Percentiles rank a stretch among this genome's conserved stretches.
Conservation (phyloP, 2,797 vertebrate species). For the Oreortyx pictus region DNA sequence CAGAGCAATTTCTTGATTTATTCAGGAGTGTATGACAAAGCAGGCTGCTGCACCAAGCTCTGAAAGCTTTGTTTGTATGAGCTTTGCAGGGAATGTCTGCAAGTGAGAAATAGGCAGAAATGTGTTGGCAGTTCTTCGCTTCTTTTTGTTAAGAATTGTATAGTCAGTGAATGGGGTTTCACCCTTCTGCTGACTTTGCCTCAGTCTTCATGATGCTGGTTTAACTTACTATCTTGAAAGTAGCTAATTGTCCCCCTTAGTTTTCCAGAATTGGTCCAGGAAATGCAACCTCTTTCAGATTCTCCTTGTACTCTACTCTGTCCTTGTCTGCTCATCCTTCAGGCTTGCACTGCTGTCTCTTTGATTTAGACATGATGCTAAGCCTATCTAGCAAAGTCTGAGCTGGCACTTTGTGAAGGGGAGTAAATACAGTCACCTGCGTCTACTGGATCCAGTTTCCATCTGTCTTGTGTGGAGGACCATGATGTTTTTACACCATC, state of each 20-base stretch:
- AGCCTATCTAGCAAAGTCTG: not conserved
- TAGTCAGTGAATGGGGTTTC: not conserved
- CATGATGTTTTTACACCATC: not conserved
- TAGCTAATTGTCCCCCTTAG: not conserved
- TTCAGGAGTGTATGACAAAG: not conserved
- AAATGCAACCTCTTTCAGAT: not conserved
- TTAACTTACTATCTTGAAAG: not conserved
- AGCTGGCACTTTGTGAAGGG: not conserved
- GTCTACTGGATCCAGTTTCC: not conserved
- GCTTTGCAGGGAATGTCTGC: not conserved
- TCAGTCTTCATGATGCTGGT: not conserved
- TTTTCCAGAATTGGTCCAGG: not conserved
- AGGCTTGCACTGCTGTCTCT: not conserved
- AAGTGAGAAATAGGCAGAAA: not conserved
- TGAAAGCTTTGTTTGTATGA: not conserved
- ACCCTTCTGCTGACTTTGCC: not conserved
- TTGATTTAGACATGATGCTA: not conserved
- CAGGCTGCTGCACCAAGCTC: not conserved
- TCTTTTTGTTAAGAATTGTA: not conserved
- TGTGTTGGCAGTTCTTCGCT: not conserved
- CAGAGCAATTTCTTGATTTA: not conserved
- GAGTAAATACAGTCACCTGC: not conserved
- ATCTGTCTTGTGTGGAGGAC: not conserved
- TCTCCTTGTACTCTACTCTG: not conserved
- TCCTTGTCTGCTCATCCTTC: constrained; percentile 11